phyloP scores from a whole-genome alignment of 2,113 vertebrate species.

The Pycnonotus jocosus region DNA sequence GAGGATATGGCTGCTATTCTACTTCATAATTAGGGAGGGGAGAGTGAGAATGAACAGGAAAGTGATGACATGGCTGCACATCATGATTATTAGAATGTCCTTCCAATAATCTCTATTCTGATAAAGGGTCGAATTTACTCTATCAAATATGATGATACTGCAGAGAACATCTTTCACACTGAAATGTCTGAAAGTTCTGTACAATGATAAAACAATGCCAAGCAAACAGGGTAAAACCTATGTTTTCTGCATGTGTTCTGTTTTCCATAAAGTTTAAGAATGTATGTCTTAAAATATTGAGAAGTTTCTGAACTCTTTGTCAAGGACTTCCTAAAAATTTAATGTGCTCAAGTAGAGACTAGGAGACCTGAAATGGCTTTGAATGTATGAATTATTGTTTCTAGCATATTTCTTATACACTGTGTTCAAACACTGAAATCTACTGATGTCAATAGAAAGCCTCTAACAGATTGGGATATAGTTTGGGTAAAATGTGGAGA shows the following conservation, averaged over 20 bases:
- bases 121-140: neutral
- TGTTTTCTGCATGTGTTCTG: neutral
- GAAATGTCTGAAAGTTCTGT: neutral
- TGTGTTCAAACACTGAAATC: neutral
- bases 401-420: neutral
- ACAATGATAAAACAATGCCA: neutral
- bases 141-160: neutral
- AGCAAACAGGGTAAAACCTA: neutral
- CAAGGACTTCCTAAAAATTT: neutral
- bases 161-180: neutral
- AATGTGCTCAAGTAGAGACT: neutral
- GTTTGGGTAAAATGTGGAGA: neutral
- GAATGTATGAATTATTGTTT: neutral
- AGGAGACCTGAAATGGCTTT: neutral
- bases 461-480: neutral
- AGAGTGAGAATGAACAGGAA: neutral
- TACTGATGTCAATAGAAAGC: neutral
- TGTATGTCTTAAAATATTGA: neutral
- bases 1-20: neutral
- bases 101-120: neutral
- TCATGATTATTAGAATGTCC: neutral
- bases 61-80: neutral
- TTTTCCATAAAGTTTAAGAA: neutral
- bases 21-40: neutral
- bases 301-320: neutral